Conservation (phyloP, 1,140 invertebrate genomes). For the Amphibalanus amphitrite region DNA sequence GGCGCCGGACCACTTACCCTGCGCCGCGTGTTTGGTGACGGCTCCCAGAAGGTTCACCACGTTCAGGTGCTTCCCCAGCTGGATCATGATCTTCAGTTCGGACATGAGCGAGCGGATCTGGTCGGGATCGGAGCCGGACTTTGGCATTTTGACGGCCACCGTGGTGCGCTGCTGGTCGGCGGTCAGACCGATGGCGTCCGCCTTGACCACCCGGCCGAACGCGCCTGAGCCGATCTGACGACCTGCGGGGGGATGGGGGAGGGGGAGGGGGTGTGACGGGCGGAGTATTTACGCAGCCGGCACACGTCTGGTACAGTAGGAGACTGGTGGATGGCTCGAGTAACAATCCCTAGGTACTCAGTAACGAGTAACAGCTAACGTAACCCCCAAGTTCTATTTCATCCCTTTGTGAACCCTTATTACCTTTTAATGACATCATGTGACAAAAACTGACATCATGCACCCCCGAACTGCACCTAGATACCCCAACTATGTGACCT, state of each 20-base stretch:
- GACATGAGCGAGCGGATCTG: slow-evolving; percentile 39
- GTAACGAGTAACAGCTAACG: too few species aligned
- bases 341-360: too few species aligned
- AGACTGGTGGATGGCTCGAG: too few species aligned
- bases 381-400: too few species aligned
- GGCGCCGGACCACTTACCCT: slow-evolving; percentile 22
- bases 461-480: too few species aligned
- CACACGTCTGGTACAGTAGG: too few species aligned
- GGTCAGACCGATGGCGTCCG: slow-evolving; percentile 31
- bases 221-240: slow-evolving; percentile 70
- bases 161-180: slow-evolving; percentile 37
- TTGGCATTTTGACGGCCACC: slow-evolving; percentile 76
- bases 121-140: slow-evolving; percentile 48
- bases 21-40: slow-evolving; percentile 31
- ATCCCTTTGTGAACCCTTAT: too few species aligned
- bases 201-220: slow-evolving; percentile 84
- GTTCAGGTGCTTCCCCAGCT: slow-evolving; percentile 37
- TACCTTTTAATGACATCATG: too few species aligned
- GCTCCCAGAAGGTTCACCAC: slow-evolving; percentile 37
- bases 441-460: too few species aligned
- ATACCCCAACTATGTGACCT: too few species aligned
- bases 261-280: too few species aligned
- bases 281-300: too few species aligned
- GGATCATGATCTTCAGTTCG: slow-evolving; percentile 37
- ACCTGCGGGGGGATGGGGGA: slow-evolving; percentile 37